These are phyloP conservation scores for Campopleginae sp. DNA, from an alignment of 2,888 invertebrate genomes.

Conservation along the genomic window DNA sequence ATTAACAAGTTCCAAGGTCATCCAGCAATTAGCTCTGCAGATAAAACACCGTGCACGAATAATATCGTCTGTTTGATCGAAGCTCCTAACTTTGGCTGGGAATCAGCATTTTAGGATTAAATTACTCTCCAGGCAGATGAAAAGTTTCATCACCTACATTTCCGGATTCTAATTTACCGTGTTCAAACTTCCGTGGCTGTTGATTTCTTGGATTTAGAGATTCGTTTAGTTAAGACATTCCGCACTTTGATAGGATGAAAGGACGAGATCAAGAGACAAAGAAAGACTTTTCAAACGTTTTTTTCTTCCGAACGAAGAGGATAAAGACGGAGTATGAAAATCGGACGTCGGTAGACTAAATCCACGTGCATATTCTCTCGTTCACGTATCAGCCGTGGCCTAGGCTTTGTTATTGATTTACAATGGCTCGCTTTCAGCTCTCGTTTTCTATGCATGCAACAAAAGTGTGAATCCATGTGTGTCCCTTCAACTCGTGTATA, in stretches of 20 bases:
- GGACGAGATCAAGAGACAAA: neutral
- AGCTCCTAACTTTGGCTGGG: neutral
- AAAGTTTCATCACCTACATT: neutral
- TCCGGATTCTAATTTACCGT: neutral
- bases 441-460: slow-evolving; percentile 68
- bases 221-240: neutral
- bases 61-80: slow-evolving; percentile 7
- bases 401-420: slow-evolving; percentile 77
- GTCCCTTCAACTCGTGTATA: slow-evolving; percentile 79
- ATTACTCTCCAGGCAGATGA: neutral
- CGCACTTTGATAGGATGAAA: neutral
- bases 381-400: slow-evolving; percentile 52
- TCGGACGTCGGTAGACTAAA: slow-evolving; percentile 42
- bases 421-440: slow-evolving; percentile 76
- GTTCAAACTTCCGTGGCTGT: neutral
- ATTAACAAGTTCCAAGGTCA: slow-evolving; percentile 7
- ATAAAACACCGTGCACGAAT: neutral
- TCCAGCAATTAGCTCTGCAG: neutral
- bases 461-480: slow-evolving; percentile 77
- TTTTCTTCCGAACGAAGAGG: slow-evolving; percentile 38
- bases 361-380: slow-evolving; percentile 27
- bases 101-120: neutral
- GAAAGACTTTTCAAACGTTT: slow-evolving; percentile 25
- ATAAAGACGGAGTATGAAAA: slow-evolving; percentile 49
- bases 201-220: neutral